Base-by-base conservation (phyloP, 2,888 invertebrate species). In the Hyposoter dolosus region DNA sequence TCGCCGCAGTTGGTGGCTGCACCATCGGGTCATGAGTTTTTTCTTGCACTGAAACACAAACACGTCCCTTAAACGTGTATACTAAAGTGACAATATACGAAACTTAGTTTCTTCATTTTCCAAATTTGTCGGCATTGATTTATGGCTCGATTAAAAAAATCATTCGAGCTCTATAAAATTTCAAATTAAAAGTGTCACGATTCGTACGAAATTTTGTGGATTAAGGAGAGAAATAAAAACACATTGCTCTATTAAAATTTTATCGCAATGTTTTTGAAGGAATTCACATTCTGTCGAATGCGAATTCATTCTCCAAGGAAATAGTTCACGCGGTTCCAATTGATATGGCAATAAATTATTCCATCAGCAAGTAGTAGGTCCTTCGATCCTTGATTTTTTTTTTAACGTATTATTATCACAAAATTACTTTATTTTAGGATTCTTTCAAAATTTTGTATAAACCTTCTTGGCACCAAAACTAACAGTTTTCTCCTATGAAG, bases 1-100 rank as follows among this genome's bases (percentile, higher is more conserved):
- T 86, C 83, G 82, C 71, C 76, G 81, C 83, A 71, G 77, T 72
- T 79, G 79, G 69, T 71, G 69, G 69, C 47, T 79, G 69, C 69
- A 79, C 19, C 69, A 47, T 28, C 32, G 78, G 69, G 79, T 71
- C 79, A 71, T 43, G 60, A 71, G 69, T 32, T 60, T 45, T 77
- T 53, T 32, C 63, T 71, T 43, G 35, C 77, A 35, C 45, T 43
- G 5, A 35, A 19, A 17, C 56, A 40, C 56, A 35, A 40, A 32
- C 12, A 23, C 23, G 19, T n/a, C 17, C 35, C 53, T 19, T 72
- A 53, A n/a, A 53, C 32, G 35, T 50, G 32, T 47, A 19, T 53
- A 72, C 35, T 47, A 35, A 35, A 35, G 32, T 60, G 60, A 75
- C 40, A 40, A 40, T 56, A 53, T 60, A 60, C 60, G 28, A 60